These are phyloP conservation scores for Caiman crocodilus DNA, from an alignment of 2,797 vertebrate genomes.

Conservation along the genomic window DNA sequence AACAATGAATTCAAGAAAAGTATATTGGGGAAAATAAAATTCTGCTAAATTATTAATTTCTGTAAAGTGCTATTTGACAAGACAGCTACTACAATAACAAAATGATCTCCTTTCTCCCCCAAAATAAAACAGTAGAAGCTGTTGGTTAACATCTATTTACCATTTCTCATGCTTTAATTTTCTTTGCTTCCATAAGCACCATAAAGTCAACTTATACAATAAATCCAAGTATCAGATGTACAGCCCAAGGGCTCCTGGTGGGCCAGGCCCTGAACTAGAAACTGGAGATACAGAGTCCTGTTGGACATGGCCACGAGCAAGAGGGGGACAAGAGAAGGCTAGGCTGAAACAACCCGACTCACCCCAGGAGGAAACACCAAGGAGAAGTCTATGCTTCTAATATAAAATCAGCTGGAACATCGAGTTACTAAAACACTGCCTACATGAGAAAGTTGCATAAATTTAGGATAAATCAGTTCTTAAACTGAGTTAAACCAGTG, in stretches of 20 bases:
- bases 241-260: no score
- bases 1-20: not conserved
- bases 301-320: no score
- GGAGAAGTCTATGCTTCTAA: no score
- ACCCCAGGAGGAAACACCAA: no score
- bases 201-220: not conserved
- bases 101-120: not conserved
- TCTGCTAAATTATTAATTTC: not conserved
- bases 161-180: not conserved
- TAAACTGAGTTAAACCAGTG: not conserved
- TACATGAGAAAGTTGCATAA: not conserved
- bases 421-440: not conserved
- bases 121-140: not conserved
- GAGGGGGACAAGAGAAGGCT: no score
- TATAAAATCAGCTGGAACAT: not conserved
- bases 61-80: not conserved
- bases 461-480: not conserved
- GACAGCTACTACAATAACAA: not conserved
- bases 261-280: no score
- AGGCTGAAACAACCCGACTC: no score
- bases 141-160: not conserved
- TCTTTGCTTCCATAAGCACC: not conserved
- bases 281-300: no score
- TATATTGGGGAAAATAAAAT: not conserved
- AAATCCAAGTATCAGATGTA: no score